Evolutionary conservation across 2,113 vertebrate genomes (phyloP), one percentile per base, ranked within the genome.

Genomic region (Myotis yumanensis): DNA sequence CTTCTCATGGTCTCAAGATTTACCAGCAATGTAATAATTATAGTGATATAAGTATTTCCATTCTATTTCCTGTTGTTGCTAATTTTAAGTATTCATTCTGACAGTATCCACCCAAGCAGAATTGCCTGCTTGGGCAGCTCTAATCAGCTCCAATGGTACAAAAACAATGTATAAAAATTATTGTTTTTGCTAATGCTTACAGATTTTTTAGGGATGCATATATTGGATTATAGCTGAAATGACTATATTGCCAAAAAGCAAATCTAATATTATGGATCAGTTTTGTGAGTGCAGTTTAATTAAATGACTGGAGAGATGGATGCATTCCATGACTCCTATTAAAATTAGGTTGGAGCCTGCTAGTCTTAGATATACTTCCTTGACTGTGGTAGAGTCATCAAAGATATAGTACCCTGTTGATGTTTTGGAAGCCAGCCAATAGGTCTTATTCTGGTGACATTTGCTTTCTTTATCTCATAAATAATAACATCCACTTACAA

Each of bases 271-370:
- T 79, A 93, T 75, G 80, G 11, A 86, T 89, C 32, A 82, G 72
- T 86, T 93, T 95, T 95, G 75, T 89, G 72, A 89, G 32, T 51
- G 48, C 48, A 87, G 73, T 97, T 93, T 91, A 91, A 89, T 96
- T 93, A 95, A 80, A 88, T 11, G 37, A 89, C 52, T 11, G n/a
- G 52, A 32, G 25, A 86, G 4, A 86, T 86, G 62, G 48, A 93
- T 73, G 2, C 15, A 83, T 93, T 51, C 40, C 79, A 91, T 68
- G 43, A 86, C 89, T 43, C 25, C 59, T 89, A 96, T 96, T 93
- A 76, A 95, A 95, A 95, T 91, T 82, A 81, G 43, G 7, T 64
- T 82, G 91, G 8, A 93, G n/a, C 1, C 79, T 69, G 37, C 23
- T 57, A 72, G 40, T 66, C 72, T 94, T 94, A 72, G 82, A 90